Conservation (phyloP, 1,140 invertebrate species). For the Apis laboriosa region DNA sequence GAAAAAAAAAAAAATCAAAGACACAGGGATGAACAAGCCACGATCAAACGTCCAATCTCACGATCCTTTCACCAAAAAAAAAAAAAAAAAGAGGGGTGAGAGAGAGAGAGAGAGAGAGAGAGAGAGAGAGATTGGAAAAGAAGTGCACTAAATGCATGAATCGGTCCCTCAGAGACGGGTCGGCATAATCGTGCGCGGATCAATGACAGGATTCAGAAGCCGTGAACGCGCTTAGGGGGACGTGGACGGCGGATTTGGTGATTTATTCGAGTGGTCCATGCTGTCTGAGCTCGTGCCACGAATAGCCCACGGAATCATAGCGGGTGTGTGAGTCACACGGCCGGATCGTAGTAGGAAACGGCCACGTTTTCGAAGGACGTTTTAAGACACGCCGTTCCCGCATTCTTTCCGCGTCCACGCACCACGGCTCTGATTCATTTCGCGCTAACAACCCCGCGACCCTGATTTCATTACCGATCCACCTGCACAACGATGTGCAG, state of each 20-base stretch:
- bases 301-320: slow-evolving; percentile 67
- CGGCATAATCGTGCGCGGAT: background rate
- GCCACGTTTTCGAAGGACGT: slow-evolving; percentile 68
- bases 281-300: slow-evolving; percentile 63
- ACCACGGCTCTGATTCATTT: slow-evolving; percentile 63
- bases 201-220: slow-evolving; percentile 8
- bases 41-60: background rate
- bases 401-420: slow-evolving; percentile 49
- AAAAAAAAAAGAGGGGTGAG: background rate
- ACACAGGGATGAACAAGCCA: too few species aligned
- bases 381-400: slow-evolving; percentile 27
- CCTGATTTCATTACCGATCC: slow-evolving; percentile 49
- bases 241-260: slow-evolving; percentile 17
- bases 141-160: background rate
- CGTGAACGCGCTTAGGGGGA: background rate
- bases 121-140: background rate
- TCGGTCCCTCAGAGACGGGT: too few species aligned
- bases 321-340: slow-evolving; percentile 62
- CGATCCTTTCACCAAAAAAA: background rate
- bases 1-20: background rate
- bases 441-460: slow-evolving; percentile 66
- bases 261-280: slow-evolving; percentile 56
- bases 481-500: background rate
- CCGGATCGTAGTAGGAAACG: slow-evolving; percentile 62
- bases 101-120: background rate